Base-by-base conservation (phyloP, 2,797 vertebrate species). In the Coccyzus lansbergi region DNA sequence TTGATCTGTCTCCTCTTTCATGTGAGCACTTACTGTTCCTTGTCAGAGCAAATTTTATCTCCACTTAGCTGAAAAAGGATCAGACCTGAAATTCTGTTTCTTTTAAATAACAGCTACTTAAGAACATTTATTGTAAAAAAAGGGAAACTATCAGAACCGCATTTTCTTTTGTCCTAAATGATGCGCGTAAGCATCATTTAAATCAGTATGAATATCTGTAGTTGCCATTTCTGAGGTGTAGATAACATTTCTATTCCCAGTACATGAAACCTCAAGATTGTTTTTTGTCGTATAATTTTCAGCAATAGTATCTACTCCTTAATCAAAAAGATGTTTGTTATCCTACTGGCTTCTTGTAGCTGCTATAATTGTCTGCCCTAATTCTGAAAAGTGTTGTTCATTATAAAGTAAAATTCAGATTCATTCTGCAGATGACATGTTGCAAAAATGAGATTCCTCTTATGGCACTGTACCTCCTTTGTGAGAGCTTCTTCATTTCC, bases 381-480 rank as follows among this genome's bases (percentile, higher is more conserved):
- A 67, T 89, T 93, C 49, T 3, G 5, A 62, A 44, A 64, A 55
- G 26, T 29, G 28, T 58, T 89, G 52, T 63, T 70, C 60, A 53
- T 62, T 58, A 82, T 83, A 58, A 88, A 83, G 75, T 69, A 70
- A 90, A 52, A 51, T 28, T 87, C 78, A 82, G 40, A 58, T 48
- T 78, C 16, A 40, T 86, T 79, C 58, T 77, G 55, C 83, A 85
- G 71, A 87, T 65, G 86, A 88, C 69, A 75, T 34, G 25, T 85
- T 96, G 67, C 79, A 48, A 85, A 89, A 76, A 92, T 83, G 79
- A n/a, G 24, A 74, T 89, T 86, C 24, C 78, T 76, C 70, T 87
- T 87, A 69, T 13, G n/a, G 62, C 40, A 40, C 63, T 63, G 25
- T 58, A 64, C 36, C 58, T 82, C n/a, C 12, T 20, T 86, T 94